Base-by-base conservation (phyloP, 2,888 invertebrate species). In the Patella pellucida region DNA sequence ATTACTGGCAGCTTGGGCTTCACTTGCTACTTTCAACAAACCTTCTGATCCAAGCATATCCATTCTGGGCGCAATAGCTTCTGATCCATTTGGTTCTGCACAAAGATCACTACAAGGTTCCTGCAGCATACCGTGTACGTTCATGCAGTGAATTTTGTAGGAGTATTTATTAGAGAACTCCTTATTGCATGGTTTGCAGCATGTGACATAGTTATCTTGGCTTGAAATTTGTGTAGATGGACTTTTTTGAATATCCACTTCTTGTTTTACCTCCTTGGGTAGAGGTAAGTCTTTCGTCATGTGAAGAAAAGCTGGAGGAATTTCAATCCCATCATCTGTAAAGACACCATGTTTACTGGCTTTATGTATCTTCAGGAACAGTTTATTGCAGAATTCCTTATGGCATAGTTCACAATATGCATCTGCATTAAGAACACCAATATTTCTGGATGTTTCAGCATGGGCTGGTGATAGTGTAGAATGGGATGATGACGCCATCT, bases 371-470 rank as follows among this genome's bases (percentile, higher is more conserved):
- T 88, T 88, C 74, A 91, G 83, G 84, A 90, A 89, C 82, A 90
- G 88, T 74, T 86, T 85, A 82, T 90, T 89, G 81, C 90, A 88
- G 82, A 91, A 89, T 78, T 90, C 90, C 79, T 91, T 89, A 91
- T 96, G 95, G 90, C 97, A 97, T 77, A 97, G 94, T 91, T 97
- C 96, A 91, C 97, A 97, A 90, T 96, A 97, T n/a, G 96, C 96
- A 87, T 97, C 96, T 1, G 95, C 87, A 79, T 90, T 86, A n/a
- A 87, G 82, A 31, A 81, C 82, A 19, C 84, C 83, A 75, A 85
- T 84, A 71, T 84, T 83, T 52, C 73, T 76, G 12, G 78, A 76
- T 23, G 79, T 68, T 69, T 73, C 71, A 72, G 31, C 79, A 41
- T 69, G 70, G 78, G 68, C 72, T 78, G 74, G 71, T 52, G 76